Evolutionary conservation across 2,888 invertebrate species (phyloP), one percentile per base, ranked within the genome.

Genomic region (Andrena dorsata): DNA sequence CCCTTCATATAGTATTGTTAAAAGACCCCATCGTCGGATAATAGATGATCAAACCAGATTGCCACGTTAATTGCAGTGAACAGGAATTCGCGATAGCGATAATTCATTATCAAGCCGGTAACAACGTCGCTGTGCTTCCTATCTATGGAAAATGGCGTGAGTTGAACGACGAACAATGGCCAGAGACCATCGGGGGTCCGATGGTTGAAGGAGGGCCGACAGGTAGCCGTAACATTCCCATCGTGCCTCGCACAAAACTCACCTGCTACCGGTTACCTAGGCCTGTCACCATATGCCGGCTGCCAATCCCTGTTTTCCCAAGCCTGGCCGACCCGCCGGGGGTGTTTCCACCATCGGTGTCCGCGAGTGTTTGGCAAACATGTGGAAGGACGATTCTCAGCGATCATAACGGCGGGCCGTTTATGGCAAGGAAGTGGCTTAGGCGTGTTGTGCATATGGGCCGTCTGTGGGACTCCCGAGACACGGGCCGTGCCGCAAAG

Each of bases 211-310:
- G 82, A 76, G 71, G 73, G 76, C 76, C 65, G 85, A 82, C 88
- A 82, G 80, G 91, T 91, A 90, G 87, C 83, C 88, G 87, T 86
- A 90, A 89, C 88, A 90, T 92, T 92, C 92, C 91, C 92, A 92
- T 91, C 90, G 89, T 79, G 75, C 81, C 85, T 83, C 76, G 84
- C 86, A 83, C 84, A 80, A 86, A 86, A 91, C 88, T 93, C 93
- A 93, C 93, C 93, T 93, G 93, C 93, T 92, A 90, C 87, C 90
- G 90, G 90, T 89, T 87, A 78, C 69, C 74, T 72, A 83, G 82
- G 81, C 76, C 76, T 87, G 89, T 85, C 87, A 80, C 91, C 91
- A 91, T 90, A 91, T 91, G 91, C 71, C 69, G 77, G 61, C 60
- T 68, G 71, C 56, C 66, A 84, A 86, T 88, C 80, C 85, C 28